Percentiles rank a stretch among this genome's conserved stretches.
Conservation (phyloP, 1,140 invertebrate genomes). For the Coenobita brevimanus region DNA sequence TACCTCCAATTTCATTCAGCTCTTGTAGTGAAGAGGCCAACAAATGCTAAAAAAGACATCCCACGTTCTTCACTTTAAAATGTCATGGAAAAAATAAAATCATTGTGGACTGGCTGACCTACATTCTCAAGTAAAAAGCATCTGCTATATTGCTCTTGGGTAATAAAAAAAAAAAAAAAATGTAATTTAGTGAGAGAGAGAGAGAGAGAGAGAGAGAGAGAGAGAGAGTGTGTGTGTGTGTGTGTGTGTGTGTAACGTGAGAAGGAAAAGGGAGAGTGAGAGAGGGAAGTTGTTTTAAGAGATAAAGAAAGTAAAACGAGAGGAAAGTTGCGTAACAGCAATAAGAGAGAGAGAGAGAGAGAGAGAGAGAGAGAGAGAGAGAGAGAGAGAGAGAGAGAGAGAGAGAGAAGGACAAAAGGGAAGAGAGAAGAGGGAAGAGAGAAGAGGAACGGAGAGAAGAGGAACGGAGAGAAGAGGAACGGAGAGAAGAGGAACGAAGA, state of each 20-base stretch:
- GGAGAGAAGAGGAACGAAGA: neutral
- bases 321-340: neutral
- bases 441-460: too few relatives aligned
- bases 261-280: neutral
- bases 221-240: too few relatives aligned
- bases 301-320: neutral
- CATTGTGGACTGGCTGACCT: neutral
- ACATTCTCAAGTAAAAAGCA: neutral
- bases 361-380: constrained; percentile 11
- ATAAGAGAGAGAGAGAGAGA: constrained; percentile 5
- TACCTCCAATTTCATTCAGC: too few relatives aligned
- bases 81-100: too few relatives aligned
- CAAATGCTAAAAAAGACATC: too few relatives aligned
- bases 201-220: neutral
- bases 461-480: too few relatives aligned
- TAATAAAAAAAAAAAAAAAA: neutral
- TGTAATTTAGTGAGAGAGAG: neutral
- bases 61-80: too few relatives aligned
- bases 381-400: constrained; percentile 11
- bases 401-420: too few relatives aligned
- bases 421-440: too few relatives aligned
- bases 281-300: too few relatives aligned
- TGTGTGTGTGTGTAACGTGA: neutral
- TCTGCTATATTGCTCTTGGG: neutral
- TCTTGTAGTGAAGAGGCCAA: too few relatives aligned